Base-by-base conservation (phyloP, 2,113 vertebrate genomes). In the Heterocephalus glaber region DNA sequence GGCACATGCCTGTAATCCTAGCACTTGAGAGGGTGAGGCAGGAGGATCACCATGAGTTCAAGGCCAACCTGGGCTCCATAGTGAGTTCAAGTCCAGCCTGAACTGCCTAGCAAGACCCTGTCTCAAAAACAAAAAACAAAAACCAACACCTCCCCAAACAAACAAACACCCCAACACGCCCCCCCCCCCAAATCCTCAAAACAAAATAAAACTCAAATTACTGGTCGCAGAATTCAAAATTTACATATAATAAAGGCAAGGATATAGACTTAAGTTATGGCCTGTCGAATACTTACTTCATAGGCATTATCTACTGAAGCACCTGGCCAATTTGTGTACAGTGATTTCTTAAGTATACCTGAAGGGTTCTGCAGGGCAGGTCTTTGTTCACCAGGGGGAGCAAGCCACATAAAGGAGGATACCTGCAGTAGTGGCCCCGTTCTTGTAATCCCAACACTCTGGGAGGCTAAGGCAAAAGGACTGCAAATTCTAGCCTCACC, bases 251-350 rank as follows among this genome's bases (percentile, higher is more conserved):
- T 98, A 98, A 99, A 99, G 98, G 98, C 99, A 99, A 99, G 99
- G 99, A 98, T 38, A 38, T 11, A 70, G 20, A 38, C n/a, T 70
- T 19, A 70, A 38, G 14, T 22, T 70, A 38, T 38, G 98, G 98
- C 98, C 98, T 98, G 98, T 99, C 98, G 98, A 98, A 99, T 98
- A 99, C 99, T 99, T 98, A 99, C 98, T 98, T 98, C 98, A 98
- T 99, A 95, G 98, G 98, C 97, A 98, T 97, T 99, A 99, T 99
- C 99, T 99, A 99, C 99, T 99, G 98, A 99, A 99, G 98, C 98
- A 98, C 98, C 99, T 98, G 98, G 99, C 98, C 98, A 97, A 70
- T 98, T 99, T 98, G 98, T 98, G 98, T 99, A 99, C 99, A 99
- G 98, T 99, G 99, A 98, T 98, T 97, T 66, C 98, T 98, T 98